A percentile compares a stretch with the other conserved stretches of the same genome.
phyloP scores from a whole-genome alignment of 2,113 vertebrate genomes.

The Echinops telfairi region DNA sequence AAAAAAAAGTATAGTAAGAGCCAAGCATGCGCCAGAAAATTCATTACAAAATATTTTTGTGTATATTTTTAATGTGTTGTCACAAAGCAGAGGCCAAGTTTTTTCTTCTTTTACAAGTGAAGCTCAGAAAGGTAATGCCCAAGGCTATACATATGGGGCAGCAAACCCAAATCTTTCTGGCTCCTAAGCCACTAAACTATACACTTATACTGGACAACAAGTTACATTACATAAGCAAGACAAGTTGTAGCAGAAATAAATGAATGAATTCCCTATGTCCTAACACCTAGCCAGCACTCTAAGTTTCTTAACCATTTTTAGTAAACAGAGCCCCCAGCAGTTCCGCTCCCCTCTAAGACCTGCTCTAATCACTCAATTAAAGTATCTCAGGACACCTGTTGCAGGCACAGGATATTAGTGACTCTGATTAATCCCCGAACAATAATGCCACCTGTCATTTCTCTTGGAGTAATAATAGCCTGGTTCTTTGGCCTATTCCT shows the following conservation, averaged over 20 bases:
- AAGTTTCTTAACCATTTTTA: background rate
- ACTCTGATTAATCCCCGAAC: background rate
- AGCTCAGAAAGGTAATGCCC: background rate
- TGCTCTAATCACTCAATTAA: background rate
- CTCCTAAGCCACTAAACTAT: background rate
- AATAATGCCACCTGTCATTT: conserved; percentile 33
- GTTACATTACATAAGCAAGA: background rate
- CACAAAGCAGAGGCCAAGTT: background rate
- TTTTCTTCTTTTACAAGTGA: background rate
- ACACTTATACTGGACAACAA: background rate
- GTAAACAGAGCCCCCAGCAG: background rate
- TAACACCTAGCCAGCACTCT: background rate
- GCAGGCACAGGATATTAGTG: background rate
- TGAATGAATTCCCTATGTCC: background rate
- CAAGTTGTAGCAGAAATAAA: background rate
- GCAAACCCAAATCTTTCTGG: background rate
- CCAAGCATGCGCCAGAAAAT: background rate
- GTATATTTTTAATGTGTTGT: conserved; percentile 21
- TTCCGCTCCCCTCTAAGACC: background rate
- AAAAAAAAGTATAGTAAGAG: background rate
- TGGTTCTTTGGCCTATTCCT: background rate
- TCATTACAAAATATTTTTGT: background rate
- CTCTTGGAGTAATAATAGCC: background rate
- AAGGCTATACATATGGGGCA: background rate
- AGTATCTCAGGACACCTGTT: conserved; percentile 2